Evolutionary conservation across 2,888 invertebrate genomes (phyloP).

Genomic region (Diarsia mendica): DNA sequence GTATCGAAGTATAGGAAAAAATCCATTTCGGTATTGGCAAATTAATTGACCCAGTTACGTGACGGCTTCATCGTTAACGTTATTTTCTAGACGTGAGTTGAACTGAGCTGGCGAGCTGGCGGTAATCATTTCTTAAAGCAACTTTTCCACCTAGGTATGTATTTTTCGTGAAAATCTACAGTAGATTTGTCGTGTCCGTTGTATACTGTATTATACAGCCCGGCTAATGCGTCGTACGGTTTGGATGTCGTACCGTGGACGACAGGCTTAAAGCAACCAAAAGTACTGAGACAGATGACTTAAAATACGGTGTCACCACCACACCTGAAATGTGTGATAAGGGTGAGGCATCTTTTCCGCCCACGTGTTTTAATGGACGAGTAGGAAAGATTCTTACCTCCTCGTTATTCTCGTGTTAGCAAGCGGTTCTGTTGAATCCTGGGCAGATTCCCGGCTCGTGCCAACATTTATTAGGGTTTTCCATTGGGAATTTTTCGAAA

Average conservation of each 20-base stretch:
- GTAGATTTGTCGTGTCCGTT: not conserved
- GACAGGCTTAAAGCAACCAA: not conserved
- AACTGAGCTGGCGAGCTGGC: not conserved
- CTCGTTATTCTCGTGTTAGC: no score
- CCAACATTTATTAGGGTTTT: not conserved
- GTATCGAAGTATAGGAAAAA: conserved; percentile 43
- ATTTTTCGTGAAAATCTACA: not conserved
- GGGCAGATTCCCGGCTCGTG: not conserved
- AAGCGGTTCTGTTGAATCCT: not conserved
- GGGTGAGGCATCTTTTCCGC: not conserved
- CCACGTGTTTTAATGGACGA: no score
- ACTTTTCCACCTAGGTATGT: no score
- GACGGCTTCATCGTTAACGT: conserved; percentile 48
- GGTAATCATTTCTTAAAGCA: no score
- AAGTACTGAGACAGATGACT: not conserved
- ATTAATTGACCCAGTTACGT: conserved; percentile 61
- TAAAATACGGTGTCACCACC: not conserved
- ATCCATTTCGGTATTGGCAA: conserved; percentile 52
- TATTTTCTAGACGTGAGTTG: conserved; percentile 26
- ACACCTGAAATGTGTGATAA: not conserved
- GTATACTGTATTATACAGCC: not conserved
- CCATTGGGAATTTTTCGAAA: no score
- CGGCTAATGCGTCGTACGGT: not conserved
- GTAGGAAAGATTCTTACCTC: no score
- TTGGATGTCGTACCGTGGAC: not conserved